Conservation (phyloP, 2,797 vertebrate species). For the Chrysocyon brachyurus region DNA sequence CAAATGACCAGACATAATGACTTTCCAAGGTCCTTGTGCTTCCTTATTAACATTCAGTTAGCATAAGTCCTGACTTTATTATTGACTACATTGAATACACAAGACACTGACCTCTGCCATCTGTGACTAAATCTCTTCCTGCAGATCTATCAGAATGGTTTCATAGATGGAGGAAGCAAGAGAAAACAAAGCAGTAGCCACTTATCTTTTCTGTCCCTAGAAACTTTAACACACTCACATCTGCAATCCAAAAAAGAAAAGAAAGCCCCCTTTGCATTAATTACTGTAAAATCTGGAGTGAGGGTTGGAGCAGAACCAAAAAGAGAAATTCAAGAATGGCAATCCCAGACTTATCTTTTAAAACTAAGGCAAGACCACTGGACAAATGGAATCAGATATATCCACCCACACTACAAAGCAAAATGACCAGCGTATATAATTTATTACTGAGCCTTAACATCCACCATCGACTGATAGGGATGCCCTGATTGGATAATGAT, state of each 20-base stretch:
- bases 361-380: conserved; percentile 35
- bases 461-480: conserved; percentile 6
- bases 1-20: conserved; percentile 95
- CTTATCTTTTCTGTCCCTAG: conserved; percentile 90
- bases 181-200: conserved; percentile 90
- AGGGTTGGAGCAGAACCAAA: conserved; percentile 35
- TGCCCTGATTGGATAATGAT: not conserved
- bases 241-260: conserved; percentile 59
- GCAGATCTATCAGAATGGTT: conserved; percentile 97
- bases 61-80: conserved; percentile 99
- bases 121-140: conserved; percentile 97
- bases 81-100: conserved; percentile 99
- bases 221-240: conserved; percentile 87
- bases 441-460: conserved; percentile 50
- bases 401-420: not conserved
- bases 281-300: conserved; percentile 57
- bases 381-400: conserved; percentile 58
- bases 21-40: conserved; percentile 98
- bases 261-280: conserved; percentile 55
- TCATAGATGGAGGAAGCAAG: conserved; percentile 91
- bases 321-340: conserved; percentile 54
- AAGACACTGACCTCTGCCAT: conserved; percentile 99
- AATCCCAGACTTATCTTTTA: conserved; percentile 41
- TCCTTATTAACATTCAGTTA: conserved; percentile 98
- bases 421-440: conserved; percentile 30